phyloP scores from a whole-genome alignment of 37 sponge, comb jelly and placozoan genomes.

The Haliclona indistincta region DNA sequence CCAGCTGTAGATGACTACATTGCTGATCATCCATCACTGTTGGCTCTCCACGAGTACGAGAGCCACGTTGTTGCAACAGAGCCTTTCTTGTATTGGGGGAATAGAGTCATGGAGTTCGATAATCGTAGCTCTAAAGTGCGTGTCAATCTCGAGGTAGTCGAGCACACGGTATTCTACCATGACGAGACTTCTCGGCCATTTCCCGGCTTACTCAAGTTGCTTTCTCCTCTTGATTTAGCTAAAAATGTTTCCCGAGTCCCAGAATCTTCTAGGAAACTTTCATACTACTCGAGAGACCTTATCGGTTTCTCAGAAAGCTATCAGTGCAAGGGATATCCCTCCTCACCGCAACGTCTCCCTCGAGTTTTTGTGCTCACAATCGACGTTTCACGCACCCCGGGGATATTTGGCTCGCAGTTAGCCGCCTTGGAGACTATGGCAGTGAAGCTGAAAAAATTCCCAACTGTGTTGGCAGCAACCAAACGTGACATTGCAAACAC shows the following conservation, averaged over 20 bases:
- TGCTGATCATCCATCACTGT: constrained; percentile 48
- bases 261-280: constrained; percentile 51
- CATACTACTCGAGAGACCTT: constrained; percentile 41
- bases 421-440: constrained; percentile 25
- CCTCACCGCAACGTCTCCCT: neutral
- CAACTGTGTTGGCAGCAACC: constrained; percentile 51
- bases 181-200: constrained; percentile 58
- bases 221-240: constrained; percentile 18
- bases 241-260: constrained; percentile 13
- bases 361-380: constrained; percentile 45
- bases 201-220: neutral
- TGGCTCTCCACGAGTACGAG: constrained; percentile 68
- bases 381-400: constrained; percentile 39
- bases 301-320: neutral
- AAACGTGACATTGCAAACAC: constrained; percentile 38
- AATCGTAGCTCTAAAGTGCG: neutral
- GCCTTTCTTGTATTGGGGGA: constrained; percentile 75
- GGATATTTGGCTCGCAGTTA: constrained; percentile 36
- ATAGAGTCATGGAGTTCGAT: neutral
- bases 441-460: constrained; percentile 20
- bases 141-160: constrained; percentile 48
- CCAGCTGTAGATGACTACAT: constrained; percentile 62
- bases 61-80: constrained; percentile 33
- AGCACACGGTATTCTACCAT: constrained; percentile 69
- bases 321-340: constrained; percentile 22